These are phyloP conservation scores for Coremacera marginata DNA, from an alignment of 2,888 invertebrate species.

Conservation along the genomic window DNA sequence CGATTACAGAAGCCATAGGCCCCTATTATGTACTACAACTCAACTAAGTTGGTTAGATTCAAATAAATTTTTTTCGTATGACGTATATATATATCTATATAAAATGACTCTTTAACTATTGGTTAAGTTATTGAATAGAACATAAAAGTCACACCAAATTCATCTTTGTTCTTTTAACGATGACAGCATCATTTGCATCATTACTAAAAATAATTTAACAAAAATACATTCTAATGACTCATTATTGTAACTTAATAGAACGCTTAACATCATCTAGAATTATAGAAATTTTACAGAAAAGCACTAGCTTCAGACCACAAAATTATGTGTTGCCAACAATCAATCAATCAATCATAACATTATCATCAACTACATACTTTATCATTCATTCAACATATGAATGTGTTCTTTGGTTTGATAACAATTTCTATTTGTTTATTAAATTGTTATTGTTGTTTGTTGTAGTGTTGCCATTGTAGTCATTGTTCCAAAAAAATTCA, in stretches of 20 bases:
- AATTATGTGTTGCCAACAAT: constrained; percentile 28
- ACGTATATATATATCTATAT: too few relatives aligned
- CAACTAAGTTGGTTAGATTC: too few relatives aligned
- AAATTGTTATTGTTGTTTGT: not conserved
- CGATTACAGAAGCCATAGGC: too few relatives aligned
- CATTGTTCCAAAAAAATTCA: constrained; percentile 13
- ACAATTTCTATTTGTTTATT: constrained; percentile 36
- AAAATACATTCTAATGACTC: constrained; percentile 10
- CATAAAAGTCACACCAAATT: not conserved
- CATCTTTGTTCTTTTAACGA: not conserved
- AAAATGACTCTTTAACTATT: too few relatives aligned
- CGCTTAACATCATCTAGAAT: constrained; percentile 10
- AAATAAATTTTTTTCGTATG: too few relatives aligned
- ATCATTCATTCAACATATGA: not conserved
- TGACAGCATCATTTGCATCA: not conserved
- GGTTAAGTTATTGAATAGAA: too few relatives aligned
- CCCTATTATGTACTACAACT: too few relatives aligned
- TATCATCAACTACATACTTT: not conserved
- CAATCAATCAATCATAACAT: constrained; percentile 18
- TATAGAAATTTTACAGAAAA: not conserved
- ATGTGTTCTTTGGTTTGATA: constrained; percentile 29
- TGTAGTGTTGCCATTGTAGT: not conserved
- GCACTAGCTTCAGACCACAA: not conserved
- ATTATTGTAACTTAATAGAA: not conserved
- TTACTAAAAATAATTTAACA: not conserved